Evolutionary conservation across 2,797 vertebrate genomes (phyloP).

Genomic region (Gallinago solitaria): DNA sequence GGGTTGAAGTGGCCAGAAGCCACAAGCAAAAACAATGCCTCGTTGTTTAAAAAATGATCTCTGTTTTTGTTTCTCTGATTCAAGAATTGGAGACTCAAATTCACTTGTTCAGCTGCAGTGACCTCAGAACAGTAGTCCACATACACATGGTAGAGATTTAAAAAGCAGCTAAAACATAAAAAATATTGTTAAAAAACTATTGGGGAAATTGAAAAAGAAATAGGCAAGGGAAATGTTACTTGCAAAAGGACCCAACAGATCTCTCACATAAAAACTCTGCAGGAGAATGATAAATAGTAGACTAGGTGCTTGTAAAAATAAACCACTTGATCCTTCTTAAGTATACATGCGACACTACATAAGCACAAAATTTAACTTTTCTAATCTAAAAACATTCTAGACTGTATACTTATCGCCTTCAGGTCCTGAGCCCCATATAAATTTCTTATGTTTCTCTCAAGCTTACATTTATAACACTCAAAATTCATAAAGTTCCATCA

Average conservation of each 20-base stretch:
- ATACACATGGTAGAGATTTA: background rate
- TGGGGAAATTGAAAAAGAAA: background rate
- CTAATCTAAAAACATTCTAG: background rate
- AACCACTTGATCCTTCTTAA: background rate
- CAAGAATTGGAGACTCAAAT: background rate
- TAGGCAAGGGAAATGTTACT: background rate
- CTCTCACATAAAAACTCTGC: background rate
- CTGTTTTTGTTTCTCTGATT: background rate
- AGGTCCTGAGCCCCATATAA: background rate
- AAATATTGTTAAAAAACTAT: background rate
- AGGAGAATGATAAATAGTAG: background rate
- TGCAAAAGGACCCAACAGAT: background rate
- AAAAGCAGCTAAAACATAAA: background rate
- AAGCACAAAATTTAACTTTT: background rate
- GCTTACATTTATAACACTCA: background rate
- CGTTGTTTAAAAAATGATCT: background rate
- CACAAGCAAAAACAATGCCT: background rate
- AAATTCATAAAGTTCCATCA: background rate
- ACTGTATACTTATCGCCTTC: background rate
- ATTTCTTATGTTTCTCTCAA: background rate
- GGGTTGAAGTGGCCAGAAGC: background rate
- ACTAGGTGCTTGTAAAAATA: background rate
- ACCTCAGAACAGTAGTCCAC: background rate
- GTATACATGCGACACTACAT: background rate
- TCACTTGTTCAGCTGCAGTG: background rate